phyloP scores from a whole-genome alignment of 2,113 vertebrate species.

The Sinosuthora webbiana region DNA sequence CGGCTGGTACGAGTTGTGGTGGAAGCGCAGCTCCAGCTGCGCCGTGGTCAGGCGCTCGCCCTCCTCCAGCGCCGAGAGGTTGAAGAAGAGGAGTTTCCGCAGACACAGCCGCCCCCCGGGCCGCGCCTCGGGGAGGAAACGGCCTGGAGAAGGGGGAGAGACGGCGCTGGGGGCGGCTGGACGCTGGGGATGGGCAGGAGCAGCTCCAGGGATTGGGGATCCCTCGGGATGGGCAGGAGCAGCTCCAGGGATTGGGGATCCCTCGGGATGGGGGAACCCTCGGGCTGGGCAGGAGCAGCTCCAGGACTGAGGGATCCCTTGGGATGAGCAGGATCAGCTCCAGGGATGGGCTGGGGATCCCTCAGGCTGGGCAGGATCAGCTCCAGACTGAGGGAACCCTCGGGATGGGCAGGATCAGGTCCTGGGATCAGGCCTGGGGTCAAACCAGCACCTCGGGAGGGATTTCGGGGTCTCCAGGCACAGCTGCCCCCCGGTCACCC shows the following conservation, averaged over 20 bases:
- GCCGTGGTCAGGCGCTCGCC: conserved; percentile 81
- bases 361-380: background rate
- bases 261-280: background rate
- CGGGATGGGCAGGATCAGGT: background rate
- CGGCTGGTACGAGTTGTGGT: conserved; percentile 45
- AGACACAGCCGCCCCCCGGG: conserved; percentile 66
- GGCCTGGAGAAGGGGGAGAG: conserved; percentile 47
- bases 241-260: background rate
- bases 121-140: background rate
- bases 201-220: background rate
- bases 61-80: conserved; percentile 84
- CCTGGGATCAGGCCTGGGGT: background rate
- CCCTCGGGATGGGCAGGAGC: background rate
- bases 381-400: background rate
- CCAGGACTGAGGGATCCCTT: too few relatives aligned
- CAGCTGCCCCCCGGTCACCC: background rate
- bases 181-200: background rate
- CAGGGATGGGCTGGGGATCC: background rate
- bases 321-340: too few relatives aligned
- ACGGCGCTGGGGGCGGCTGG: background rate
- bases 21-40: conserved; percentile 83
- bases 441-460: too few relatives aligned
- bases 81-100: conserved; percentile 84
- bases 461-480: background rate
- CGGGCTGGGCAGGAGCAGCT: too few relatives aligned